Percentiles rank a stretch among this genome's conserved stretches.
Evolutionary conservation across 2,888 invertebrate genomes (phyloP).

Genomic region (Andrena trimmerana): DNA sequence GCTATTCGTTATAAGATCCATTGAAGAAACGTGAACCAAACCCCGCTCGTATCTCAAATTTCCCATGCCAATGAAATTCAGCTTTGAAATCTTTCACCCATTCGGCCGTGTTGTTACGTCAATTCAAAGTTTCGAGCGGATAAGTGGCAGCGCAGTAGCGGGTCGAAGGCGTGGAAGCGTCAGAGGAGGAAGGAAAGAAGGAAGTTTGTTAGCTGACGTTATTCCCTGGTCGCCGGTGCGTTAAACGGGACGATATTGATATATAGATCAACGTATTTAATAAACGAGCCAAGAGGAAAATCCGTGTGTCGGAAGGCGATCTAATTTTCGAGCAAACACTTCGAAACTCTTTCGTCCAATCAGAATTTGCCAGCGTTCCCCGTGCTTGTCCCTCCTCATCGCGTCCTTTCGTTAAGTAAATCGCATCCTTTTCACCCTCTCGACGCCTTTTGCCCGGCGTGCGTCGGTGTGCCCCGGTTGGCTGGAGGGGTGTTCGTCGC

Average conservation of each 20-base stretch:
- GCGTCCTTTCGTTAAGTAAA: slow-evolving; percentile 11
- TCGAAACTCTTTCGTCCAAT: slow-evolving; percentile 17
- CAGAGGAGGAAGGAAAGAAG: slow-evolving; percentile 3
- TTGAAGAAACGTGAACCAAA: neutral
- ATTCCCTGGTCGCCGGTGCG: neutral
- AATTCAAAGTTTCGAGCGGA: slow-evolving; percentile 36
- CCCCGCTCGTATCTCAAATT: neutral
- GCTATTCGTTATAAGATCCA: too few relatives aligned
- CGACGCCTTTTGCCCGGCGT: neutral
- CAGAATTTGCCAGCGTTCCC: neutral
- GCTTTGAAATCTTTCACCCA: slow-evolving; percentile 5
- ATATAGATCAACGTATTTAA: slow-evolving; percentile 31
- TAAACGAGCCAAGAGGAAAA: slow-evolving; percentile 8
- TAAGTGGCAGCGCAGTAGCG: slow-evolving; percentile 17
- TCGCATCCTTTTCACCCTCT: slow-evolving; percentile 24
- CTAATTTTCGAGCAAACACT: slow-evolving; percentile 38
- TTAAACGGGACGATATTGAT: slow-evolving; percentile 28
- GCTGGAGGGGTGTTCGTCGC: neutral
- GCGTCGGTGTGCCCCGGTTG: neutral
- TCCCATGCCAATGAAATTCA: slow-evolving; percentile 7
- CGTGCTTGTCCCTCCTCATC: slow-evolving; percentile 4
- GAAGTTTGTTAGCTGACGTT: slow-evolving; percentile 41
- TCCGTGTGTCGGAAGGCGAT: neutral
- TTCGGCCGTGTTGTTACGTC: slow-evolving; percentile 20
- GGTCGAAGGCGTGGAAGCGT: slow-evolving; percentile 1